Evolutionary conservation across 2,888 invertebrate species (phyloP).

Genomic region (Elegia similella): DNA sequence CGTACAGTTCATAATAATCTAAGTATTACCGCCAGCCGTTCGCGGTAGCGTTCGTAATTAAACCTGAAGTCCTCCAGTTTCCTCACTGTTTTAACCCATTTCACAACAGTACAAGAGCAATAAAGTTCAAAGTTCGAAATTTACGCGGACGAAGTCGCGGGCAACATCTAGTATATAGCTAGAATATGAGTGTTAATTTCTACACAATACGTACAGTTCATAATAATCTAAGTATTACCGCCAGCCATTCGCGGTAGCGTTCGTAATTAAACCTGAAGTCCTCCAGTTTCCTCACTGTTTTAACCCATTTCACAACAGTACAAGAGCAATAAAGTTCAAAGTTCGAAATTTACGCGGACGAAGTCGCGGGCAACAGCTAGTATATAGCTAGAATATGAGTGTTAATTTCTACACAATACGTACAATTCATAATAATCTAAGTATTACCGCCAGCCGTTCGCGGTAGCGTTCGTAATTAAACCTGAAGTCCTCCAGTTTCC

Average conservation of each 20-base stretch:
- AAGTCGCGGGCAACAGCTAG: no score
- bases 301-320: constrained; percentile 9
- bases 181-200: no score
- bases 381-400: no score
- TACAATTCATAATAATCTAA: not conserved
- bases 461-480: constrained; percentile 12
- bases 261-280: constrained; percentile 12
- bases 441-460: not conserved
- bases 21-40: not conserved
- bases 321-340: constrained; percentile 12
- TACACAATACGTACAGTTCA: no score
- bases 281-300: constrained; percentile 7
- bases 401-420: no score
- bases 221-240: not conserved
- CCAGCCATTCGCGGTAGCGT: not conserved
- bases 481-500: constrained; percentile 6
- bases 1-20: not conserved
- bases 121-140: constrained; percentile 14
- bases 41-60: constrained; percentile 9
- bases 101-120: constrained; percentile 7
- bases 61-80: constrained; percentile 6
- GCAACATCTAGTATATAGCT: no score
- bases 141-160: no score
- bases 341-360: no score
- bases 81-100: constrained; percentile 8